These are phyloP conservation scores for Hypothenemus hampei DNA, from an alignment of 1,140 invertebrate genomes.

Conservation along the genomic window DNA sequence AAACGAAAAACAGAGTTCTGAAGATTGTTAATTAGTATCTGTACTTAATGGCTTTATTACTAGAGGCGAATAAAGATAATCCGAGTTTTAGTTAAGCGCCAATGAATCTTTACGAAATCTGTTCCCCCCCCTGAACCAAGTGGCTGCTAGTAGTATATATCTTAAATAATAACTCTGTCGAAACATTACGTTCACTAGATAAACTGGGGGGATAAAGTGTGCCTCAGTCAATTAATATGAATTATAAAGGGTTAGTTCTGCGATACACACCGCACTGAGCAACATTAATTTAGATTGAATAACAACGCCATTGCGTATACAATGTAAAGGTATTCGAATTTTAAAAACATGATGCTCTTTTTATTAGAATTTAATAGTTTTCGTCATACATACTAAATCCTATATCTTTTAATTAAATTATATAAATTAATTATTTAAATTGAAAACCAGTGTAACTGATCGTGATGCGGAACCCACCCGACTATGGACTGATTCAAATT, in stretches of 20 bases:
- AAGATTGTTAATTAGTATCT: slow-evolving; percentile 18
- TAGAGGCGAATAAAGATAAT: slow-evolving; percentile 14
- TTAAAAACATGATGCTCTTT: neutral
- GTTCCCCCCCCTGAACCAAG: slow-evolving; percentile 20
- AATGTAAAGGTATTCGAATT: slow-evolving; percentile 4
- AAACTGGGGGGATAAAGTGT: slow-evolving; percentile 26
- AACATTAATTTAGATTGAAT: slow-evolving; percentile 27
- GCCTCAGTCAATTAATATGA: slow-evolving; percentile 28
- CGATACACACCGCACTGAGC: slow-evolving; percentile 20
- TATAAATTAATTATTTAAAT: neutral
- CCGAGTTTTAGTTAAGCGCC: slow-evolving; percentile 20
- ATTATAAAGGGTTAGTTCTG: slow-evolving; percentile 26
- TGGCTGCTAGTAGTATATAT: slow-evolving; percentile 16
- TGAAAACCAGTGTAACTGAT: neutral
- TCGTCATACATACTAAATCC: neutral
- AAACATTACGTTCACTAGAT: slow-evolving; percentile 28
- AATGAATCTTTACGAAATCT: slow-evolving; percentile 23
- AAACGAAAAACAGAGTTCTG: slow-evolving; percentile 12
- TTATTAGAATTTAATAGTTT: neutral
- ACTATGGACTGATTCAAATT: neutral
- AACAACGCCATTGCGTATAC: slow-evolving; percentile 10
- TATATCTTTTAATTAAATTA: neutral
- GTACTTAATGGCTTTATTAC: slow-evolving; percentile 21
- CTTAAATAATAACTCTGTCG: slow-evolving; percentile 29
- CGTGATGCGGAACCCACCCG: neutral